Conservation (phyloP, 2,113 vertebrate genomes). For the Cathartes aura region DNA sequence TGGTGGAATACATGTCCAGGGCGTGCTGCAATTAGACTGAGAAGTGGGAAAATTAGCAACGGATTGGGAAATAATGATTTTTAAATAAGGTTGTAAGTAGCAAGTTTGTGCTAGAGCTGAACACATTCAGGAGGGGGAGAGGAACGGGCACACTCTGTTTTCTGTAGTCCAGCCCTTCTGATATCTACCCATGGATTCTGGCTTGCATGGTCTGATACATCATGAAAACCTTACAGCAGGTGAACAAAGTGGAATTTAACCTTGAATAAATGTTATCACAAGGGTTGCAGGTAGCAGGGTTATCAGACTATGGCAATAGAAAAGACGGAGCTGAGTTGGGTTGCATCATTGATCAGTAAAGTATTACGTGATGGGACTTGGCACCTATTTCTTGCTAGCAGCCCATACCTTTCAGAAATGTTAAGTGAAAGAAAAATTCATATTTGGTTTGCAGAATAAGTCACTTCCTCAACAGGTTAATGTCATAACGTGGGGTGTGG, state of each 20-base stretch:
- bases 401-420: not conserved
- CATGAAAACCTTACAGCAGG: not conserved
- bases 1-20: not conserved
- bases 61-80: not conserved
- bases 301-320: not conserved
- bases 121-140: accelerated
- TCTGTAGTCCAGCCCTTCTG: not conserved
- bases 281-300: not conserved
- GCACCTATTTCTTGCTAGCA: not conserved
- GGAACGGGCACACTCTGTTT: not conserved
- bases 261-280: accelerated
- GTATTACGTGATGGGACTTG: not conserved
- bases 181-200: accelerated
- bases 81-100: not conserved
- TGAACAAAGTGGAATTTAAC: not conserved
- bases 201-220: not conserved
- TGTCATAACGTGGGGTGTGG: accelerated
- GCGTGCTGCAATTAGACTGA: not conserved
- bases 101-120: not conserved
- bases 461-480: not conserved
- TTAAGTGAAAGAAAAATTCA: not conserved
- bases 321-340: not conserved
- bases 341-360: not conserved
- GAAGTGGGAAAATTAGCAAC: not conserved
- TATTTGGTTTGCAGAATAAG: not conserved